Base-by-base conservation (phyloP, 2,888 invertebrate genomes). In the Cheilosia soror region DNA sequence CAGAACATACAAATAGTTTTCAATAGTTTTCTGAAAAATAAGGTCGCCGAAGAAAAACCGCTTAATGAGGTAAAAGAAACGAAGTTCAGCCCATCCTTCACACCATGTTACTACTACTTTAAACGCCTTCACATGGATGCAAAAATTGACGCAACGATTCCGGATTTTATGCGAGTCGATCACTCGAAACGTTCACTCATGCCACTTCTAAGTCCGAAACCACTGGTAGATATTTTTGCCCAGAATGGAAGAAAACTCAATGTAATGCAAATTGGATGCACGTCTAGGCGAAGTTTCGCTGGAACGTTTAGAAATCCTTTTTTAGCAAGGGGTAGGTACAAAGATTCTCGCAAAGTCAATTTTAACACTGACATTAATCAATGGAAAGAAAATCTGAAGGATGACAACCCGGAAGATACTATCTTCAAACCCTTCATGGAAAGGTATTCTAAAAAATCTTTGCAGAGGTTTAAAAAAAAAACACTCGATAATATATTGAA, bases 21-120 rank as follows among this genome's bases (percentile, higher is more conserved):
- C 44, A 88, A 90, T 44, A 87, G 86, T 2, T 86, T 91, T 60
- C 76, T 89, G 3, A 27, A 89, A 80, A 68, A 65, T 68, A 63
- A 77, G 0, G 47, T 9, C 11, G 65, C 29, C 42, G 87, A 58
- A 68, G 3, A 20, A 13, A 15, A n/a, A 55, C 47, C 84, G 84
- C 25, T 13, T 13, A 62, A 40, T 40, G 87, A 57, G 69, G 4
- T 2, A 5, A 7, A 11, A 57, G 40, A 84, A 33, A 86, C 37
- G 29, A 55, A 42, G 40, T 91, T 91, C 55, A 88, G 88, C 65
- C 89, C 90, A 0, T 90, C 90, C 2, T 78, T 90, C 20, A 92
- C 90, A 0, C 92, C 92, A 4, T 89, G 90, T 3, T 81, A 87
- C 37, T 88, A 88, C 33, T 91, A 92, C 78, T 89, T 92, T 7